Evolutionary conservation across 2,113 vertebrate species (phyloP), one percentile per base, ranked within the genome.

Genomic region (Numida meleagris): DNA sequence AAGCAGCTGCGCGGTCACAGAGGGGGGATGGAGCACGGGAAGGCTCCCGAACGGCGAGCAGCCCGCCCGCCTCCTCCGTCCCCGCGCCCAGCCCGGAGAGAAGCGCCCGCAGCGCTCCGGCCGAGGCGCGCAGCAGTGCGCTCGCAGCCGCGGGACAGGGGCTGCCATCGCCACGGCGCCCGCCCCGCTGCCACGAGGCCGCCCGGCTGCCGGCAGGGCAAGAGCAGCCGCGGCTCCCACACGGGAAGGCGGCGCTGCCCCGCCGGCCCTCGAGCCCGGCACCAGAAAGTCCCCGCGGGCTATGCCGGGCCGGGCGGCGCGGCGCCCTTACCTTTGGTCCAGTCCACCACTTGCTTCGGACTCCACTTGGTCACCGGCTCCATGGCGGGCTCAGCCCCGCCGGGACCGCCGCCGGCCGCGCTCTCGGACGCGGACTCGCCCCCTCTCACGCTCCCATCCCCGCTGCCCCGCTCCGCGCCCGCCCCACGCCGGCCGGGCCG

Each of bases 281-380:
- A 42, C 38, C 14, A 11, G 2, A 48, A 83, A 86, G 43, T 6
- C 67, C 73, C 12, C 27, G 10, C 21, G 2, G 55, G 2, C 7
- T 34, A 17, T 31, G 16, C 29, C 51, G 34, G 4, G 19, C 40
- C 18, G 19, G 14, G 10, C 61, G n/a, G 57, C 55, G 19, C 6
- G 42, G 31, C 21, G 12, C 46, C 20, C 34, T 97, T 93, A 98
- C 98, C 98, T 83, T 97, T 94, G 12, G 98, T 98, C 98, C 98
- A 98, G 45, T 98, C 98, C 93, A 98, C 97, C 91, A 98, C 98
- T 97, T 98, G 98, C 76, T 97, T 98, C 61, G 98, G 98, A 73
- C 93, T 98, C 98, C 98, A 98, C 85, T 57, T 97, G 82, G 97
- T 98, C 75, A 98, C 97, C 14, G 98, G 98, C 73, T 98, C 98